phyloP scores from a whole-genome alignment of 1,140 invertebrate genomes.

The Caligus rogercresseyi region DNA sequence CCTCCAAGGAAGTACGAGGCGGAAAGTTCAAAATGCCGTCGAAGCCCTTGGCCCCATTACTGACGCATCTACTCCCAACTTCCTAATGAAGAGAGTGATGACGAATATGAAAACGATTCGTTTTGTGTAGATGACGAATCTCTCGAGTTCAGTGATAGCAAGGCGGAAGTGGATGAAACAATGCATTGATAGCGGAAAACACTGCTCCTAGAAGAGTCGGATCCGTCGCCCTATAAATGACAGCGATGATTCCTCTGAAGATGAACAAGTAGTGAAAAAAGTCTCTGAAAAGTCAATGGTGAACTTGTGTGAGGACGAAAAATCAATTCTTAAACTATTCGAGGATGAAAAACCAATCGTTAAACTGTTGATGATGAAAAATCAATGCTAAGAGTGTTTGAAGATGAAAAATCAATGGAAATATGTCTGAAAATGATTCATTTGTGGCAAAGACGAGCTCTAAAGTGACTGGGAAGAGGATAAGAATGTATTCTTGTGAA shows the following conservation, averaged over 20 bases:
- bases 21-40: not conserved
- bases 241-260: not conserved
- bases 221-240: not conserved
- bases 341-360: too few relatives aligned
- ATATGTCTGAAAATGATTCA: not conserved
- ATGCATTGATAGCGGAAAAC: not conserved
- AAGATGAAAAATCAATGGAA: too few relatives aligned
- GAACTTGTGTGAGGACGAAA: too few relatives aligned
- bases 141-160: not conserved
- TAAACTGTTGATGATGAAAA: not conserved
- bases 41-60: not conserved
- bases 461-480: not conserved
- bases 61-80: conserved; percentile 6
- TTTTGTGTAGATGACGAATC: conserved; percentile 1
- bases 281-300: too few relatives aligned
- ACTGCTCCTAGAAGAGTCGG: not conserved
- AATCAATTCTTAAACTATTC: too few relatives aligned
- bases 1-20: not conserved
- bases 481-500: conserved; percentile 1
- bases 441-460: not conserved
- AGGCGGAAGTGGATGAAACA: not conserved
- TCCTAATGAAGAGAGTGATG: not conserved
- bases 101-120: conserved; percentile 6
- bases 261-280: too few relatives aligned
- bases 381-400: too few relatives aligned